Conservation (phyloP, 2,113 vertebrate genomes). For the Macaca fascicularis region T2T-MFA8v1.1 NC_088388.1:100519501-100520000, state of each 20-base stretch:
- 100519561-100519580: too few species aligned
- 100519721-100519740: constrained; percentile 16
- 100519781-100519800: not conserved
- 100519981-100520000: constrained; percentile 96
- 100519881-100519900: constrained; percentile 75
- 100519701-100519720: not conserved
- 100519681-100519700: too few species aligned
- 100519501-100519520: too few species aligned
- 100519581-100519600: too few species aligned
- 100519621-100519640: too few species aligned
- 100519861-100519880: constrained; percentile 93
- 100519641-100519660: too few species aligned
- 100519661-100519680: fast-evolving
- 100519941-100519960: constrained; percentile 96
- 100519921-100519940: constrained; percentile 96
- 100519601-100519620: too few species aligned
- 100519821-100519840: constrained; percentile 93
- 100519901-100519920: constrained; percentile 90
- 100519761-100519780: not conserved
- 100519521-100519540: too few species aligned
- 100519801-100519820: not conserved
- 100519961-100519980: constrained; percentile 97
- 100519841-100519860: constrained; percentile 98
- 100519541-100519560: fast-evolving
- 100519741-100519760: not conserved